Evolutionary conservation across 2,888 invertebrate genomes (phyloP).

Genomic region (Taphrorychus bicolor): DNA sequence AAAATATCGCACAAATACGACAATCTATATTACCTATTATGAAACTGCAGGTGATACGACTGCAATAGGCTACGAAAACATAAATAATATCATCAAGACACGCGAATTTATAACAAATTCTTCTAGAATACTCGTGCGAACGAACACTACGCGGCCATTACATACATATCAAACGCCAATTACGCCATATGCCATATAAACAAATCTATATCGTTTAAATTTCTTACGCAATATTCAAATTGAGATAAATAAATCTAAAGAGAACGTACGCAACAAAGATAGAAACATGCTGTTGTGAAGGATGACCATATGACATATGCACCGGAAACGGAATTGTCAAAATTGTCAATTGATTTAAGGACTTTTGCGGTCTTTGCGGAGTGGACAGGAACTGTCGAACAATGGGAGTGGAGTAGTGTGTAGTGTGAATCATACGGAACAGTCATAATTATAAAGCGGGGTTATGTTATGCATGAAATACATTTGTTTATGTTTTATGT

Average conservation of each 20-base stretch:
- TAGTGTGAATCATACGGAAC: no score
- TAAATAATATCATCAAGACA: neutral
- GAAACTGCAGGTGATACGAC: neutral
- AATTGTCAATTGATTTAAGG: no score
- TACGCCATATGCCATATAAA: neutral
- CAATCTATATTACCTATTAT: neutral
- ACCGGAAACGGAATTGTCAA: neutral
- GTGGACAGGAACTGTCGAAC: no score
- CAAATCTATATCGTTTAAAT: neutral
- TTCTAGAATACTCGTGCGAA: neutral
- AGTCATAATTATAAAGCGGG: no score
- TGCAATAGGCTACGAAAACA: neutral
- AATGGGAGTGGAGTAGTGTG: no score
- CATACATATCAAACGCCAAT: no score
- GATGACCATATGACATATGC: no score
- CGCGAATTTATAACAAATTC: neutral
- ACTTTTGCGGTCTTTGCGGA: no score
- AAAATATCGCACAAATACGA: neutral
- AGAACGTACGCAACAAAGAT: no score
- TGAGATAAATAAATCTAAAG: neutral
- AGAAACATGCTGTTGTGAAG: no score
- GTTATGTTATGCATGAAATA: no score
- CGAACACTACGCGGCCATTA: neutral
- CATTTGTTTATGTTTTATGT: no score
- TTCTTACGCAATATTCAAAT: neutral